These are phyloP conservation scores for Pogonomyrmex barbatus DNA, from an alignment of 1,140 invertebrate species.

Conservation along the genomic window DNA sequence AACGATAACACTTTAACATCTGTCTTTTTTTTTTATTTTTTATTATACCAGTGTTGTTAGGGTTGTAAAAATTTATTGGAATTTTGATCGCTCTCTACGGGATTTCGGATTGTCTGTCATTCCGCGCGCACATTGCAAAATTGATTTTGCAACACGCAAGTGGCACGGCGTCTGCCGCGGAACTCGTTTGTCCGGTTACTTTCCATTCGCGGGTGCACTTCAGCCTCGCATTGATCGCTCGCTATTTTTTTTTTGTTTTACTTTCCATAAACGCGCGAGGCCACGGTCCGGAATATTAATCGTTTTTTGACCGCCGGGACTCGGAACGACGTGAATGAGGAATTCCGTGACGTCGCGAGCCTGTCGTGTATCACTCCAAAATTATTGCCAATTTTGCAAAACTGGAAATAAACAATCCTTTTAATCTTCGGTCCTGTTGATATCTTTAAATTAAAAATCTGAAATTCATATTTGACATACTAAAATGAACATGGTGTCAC, in stretches of 20 bases:
- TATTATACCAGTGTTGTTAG: background rate
- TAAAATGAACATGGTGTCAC: background rate
- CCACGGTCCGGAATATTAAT: slow-evolving; percentile 27
- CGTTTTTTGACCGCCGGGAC: background rate
- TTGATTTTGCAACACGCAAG: slow-evolving; percentile 60
- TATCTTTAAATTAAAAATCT: background rate
- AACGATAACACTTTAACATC: background rate
- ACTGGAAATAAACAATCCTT: slow-evolving; percentile 9
- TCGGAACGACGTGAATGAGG: background rate
- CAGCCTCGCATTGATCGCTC: slow-evolving; percentile 36
- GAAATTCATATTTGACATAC: background rate
- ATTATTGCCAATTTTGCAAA: slow-evolving; percentile 19
- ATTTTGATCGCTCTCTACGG: background rate
- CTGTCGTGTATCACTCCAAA: background rate
- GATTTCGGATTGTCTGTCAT: slow-evolving; percentile 39
- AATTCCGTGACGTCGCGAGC: slow-evolving; percentile 7
- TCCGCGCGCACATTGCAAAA: slow-evolving; percentile 45
- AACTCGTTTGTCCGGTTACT: slow-evolving; percentile 63
- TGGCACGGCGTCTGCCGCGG: slow-evolving; percentile 47
- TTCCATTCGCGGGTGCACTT: slow-evolving; percentile 57
- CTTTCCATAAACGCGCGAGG: slow-evolving; percentile 37
- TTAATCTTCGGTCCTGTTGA: background rate
- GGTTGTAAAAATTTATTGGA: background rate
- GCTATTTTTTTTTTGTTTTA: slow-evolving; percentile 40
- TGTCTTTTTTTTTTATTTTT: background rate